Conservation (phyloP, 2,797 vertebrate species). For the Decapterus maruadsi region DNA sequence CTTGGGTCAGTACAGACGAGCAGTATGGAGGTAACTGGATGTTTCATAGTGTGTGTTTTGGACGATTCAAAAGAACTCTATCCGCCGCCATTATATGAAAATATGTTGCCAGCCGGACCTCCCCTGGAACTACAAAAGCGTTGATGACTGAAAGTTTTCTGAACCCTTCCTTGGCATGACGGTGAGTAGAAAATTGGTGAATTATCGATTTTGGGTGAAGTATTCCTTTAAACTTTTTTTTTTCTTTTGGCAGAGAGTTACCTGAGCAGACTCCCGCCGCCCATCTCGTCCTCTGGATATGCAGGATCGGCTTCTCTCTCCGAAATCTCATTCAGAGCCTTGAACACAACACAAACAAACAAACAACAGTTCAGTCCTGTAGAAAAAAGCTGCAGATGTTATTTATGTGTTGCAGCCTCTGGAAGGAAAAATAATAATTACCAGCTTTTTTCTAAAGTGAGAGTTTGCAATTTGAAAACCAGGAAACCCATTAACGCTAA, state of each 20-base stretch:
- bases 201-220: no score
- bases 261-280: conserved; percentile 95
- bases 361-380: background rate
- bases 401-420: background rate
- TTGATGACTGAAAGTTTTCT: no score
- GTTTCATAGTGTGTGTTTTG: no score
- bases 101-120: no score
- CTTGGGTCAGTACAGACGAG: no score
- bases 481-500: background rate
- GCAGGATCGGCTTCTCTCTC: conserved; percentile 71
- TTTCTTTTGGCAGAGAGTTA: conserved; percentile 62
- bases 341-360: conserved; percentile 40
- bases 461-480: background rate
- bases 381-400: background rate
- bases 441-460: background rate
- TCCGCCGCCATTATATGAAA: no score
- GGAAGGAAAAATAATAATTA: background rate
- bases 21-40: no score
- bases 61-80: no score
- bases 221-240: background rate
- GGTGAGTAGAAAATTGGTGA: no score
- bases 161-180: no score
- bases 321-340: conserved; percentile 87
- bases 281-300: conserved; percentile 91
- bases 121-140: no score